Evolutionary conservation across 2,797 vertebrate genomes (phyloP), one percentile per base, ranked within the genome.

Genomic region (Mionectes olivaceus): DNA sequence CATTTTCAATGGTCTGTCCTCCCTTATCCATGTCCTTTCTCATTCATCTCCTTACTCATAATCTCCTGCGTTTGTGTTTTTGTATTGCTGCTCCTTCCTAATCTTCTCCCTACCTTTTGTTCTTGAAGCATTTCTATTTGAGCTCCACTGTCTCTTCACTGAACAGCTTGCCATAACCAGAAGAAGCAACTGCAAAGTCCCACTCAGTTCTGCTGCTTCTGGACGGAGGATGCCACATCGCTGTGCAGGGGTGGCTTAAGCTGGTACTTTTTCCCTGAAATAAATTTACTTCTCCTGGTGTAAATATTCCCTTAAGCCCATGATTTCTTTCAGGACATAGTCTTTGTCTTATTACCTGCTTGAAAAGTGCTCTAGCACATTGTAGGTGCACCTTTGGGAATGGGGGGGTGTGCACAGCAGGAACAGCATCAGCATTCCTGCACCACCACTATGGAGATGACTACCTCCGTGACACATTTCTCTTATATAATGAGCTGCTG

Each of bases 401-500:
- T 44, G 52, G 25, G 37, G 30, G 30, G 30, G 35, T 33, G 32
- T 19, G 17, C 63, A 47, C 59, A 41, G 69, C 7, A 55, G 87
- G 85, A 79, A 70, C 1, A 84, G 68, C 74, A 89, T 67, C 13
- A 76, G 63, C 7, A 1, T 82, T 74, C 89, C 91, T 77, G 90
- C 24, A 74, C 63, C 81, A 80, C 68, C 85, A 74, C 63, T 52
- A 32, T 0, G 1, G 56, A 49, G 90, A 93, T 96, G 95, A 96
- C 95, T 96, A 82, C 75, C 86, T 32, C 83, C 0, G 3, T 96
- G 96, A 96, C 94, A 89, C 95, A 95, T 90, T 70, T 88, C 77
- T 94, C 93, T 94, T 95, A 93, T 1, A 88, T 92, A 97, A 97
- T 69, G 30, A 95, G 79, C 83, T 68, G 67, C 78, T 44, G 30